These are phyloP conservation scores for Epiblema foenella DNA, from an alignment of 2,888 invertebrate genomes.

Conservation along the genomic window DNA sequence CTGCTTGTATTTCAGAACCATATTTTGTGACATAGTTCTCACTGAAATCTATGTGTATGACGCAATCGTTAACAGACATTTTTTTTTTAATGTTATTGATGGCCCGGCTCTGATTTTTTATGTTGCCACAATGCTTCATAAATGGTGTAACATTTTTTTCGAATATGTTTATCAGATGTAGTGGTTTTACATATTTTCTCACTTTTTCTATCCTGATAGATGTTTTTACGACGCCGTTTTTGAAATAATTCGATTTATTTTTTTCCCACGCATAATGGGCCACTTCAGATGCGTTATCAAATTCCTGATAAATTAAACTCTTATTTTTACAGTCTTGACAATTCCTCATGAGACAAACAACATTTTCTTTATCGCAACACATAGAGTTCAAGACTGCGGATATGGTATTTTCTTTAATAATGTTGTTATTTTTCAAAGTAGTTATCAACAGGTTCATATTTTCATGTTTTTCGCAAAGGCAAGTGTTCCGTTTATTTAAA, in stretches of 20 bases:
- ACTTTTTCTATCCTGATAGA: neutral
- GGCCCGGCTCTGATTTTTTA: neutral
- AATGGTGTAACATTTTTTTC: conserved; percentile 7
- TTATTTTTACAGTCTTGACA: neutral
- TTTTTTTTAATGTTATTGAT: neutral
- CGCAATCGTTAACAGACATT: neutral
- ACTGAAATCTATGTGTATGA: neutral
- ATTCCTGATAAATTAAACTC: conserved; percentile 1
- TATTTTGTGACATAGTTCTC: neutral
- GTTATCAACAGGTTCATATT: conserved; percentile 6
- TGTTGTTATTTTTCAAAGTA: conserved; percentile 2
- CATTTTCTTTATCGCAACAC: conserved; percentile 9
- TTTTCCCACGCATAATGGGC: conserved; percentile 1
- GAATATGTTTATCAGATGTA: neutral
- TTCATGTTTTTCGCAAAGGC: conserved; percentile 2
- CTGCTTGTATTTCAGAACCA: neutral
- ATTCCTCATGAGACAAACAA: conserved; percentile 5
- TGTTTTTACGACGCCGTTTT: neutral
- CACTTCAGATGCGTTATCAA: neutral
- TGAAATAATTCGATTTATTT: neutral
- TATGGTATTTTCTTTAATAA: conserved; percentile 10
- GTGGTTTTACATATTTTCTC: conserved; percentile 1
- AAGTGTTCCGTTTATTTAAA: neutral
- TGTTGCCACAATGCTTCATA: neutral
- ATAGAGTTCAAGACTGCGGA: neutral